phyloP scores from a whole-genome alignment of 2,113 vertebrate genomes.

The Rallus limicola region DNA sequence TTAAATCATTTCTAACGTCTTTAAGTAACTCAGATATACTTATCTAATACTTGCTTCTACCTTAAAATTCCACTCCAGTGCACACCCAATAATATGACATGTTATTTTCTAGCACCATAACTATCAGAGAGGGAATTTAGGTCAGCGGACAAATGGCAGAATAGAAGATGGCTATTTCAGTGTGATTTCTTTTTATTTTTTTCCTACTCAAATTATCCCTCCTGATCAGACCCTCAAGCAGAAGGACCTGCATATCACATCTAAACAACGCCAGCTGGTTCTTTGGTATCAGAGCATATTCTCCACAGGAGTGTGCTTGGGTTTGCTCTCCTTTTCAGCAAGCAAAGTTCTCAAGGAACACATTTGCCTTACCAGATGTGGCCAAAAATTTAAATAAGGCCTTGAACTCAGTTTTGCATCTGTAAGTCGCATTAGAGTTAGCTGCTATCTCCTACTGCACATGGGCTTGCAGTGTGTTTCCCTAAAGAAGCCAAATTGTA shows the following conservation, averaged over 20 bases:
- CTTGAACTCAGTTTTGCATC: neutral
- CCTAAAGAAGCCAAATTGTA: neutral
- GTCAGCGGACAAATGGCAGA: neutral
- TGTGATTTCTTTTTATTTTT: neutral
- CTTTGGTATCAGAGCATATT: neutral
- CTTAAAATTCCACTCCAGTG: neutral
- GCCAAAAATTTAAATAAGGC: neutral
- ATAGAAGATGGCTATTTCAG: neutral
- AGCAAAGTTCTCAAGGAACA: neutral
- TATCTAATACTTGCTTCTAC: neutral
- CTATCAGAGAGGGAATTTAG: neutral
- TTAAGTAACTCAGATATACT: neutral
- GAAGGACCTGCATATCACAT: accelerated
- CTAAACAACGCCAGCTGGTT: neutral
- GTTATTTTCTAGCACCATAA: neutral
- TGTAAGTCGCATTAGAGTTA: neutral
- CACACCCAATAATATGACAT: neutral
- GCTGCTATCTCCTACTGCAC: neutral
- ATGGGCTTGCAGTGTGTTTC: neutral
- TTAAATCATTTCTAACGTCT: neutral
- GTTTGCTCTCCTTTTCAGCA: neutral
- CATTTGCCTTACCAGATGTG: neutral
- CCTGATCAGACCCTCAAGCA: neutral
- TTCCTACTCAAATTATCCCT: neutral
- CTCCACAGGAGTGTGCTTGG: accelerated